These are phyloP conservation scores for Nephrocerus scutellatus DNA, from an alignment of 2,888 invertebrate genomes.

Conservation along the genomic window DNA sequence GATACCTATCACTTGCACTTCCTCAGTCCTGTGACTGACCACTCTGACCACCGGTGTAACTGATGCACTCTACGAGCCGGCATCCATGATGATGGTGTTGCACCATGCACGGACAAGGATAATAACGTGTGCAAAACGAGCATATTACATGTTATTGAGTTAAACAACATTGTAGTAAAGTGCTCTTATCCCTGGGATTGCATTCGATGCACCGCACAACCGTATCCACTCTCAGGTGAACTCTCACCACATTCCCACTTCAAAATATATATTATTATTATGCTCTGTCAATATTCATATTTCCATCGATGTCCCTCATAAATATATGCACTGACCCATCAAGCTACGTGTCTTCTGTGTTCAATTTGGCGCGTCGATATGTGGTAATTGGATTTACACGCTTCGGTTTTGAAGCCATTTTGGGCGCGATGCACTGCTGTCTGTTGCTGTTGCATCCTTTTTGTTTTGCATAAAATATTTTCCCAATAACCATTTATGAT, in stretches of 20 bases:
- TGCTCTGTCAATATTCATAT: slow-evolving; percentile 25
- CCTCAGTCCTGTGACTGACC: slow-evolving; percentile 5
- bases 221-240: too few relatives aligned
- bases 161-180: slow-evolving; percentile 25
- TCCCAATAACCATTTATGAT: too few relatives aligned
- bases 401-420: too few relatives aligned
- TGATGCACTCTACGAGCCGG: neutral
- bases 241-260: too few relatives aligned
- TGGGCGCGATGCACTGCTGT: too few relatives aligned
- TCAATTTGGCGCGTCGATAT: slow-evolving; percentile 24
- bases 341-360: too few relatives aligned
- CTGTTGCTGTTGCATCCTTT: slow-evolving; percentile 6
- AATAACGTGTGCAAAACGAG: slow-evolving; percentile 23
- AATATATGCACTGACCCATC: slow-evolving; percentile 22
- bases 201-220: too few relatives aligned
- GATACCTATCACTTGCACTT: slow-evolving; percentile 28
- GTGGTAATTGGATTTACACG: slow-evolving; percentile 22
- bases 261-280: too few relatives aligned
- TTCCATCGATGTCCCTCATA: slow-evolving; percentile 17
- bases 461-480: slow-evolving; percentile 3
- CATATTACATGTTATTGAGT: slow-evolving; percentile 23
- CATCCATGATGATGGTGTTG: neutral
- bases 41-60: neutral
- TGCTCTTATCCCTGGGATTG: slow-evolving; percentile 24
- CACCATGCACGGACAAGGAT: too few relatives aligned